Conservation (phyloP, 2,113 vertebrate species). For the Hystrix brachyura region DNA sequence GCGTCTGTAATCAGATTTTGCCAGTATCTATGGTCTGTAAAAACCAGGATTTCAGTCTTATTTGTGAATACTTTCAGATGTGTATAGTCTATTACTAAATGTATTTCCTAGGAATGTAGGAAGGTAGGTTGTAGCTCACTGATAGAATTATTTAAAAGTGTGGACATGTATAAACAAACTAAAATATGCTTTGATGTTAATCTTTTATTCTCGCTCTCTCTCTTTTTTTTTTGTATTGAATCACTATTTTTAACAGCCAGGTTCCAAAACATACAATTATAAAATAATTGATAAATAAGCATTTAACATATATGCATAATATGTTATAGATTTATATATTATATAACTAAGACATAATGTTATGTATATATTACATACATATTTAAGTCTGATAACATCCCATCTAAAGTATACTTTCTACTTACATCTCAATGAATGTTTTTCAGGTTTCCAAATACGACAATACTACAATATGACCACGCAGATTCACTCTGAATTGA, state of each 20-base stretch:
- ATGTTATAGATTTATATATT: not conserved
- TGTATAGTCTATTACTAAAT: constrained; percentile 72
- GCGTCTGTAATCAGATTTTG: constrained; percentile 56
- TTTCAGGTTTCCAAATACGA: constrained; percentile 62
- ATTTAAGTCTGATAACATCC: constrained; percentile 18
- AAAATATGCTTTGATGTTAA: constrained; percentile 61
- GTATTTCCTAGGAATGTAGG: constrained; percentile 73
- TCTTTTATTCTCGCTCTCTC: not conserved
- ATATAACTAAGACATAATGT: not conserved
- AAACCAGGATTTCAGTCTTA: constrained; percentile 72
- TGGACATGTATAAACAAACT: constrained; percentile 76
- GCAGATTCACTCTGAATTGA: constrained; percentile 48
- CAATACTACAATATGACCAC: not conserved
- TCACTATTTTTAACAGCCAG: constrained; percentile 51
- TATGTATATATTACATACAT: not conserved
- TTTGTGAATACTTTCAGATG: constrained; percentile 67
- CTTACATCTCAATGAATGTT: constrained; percentile 35
- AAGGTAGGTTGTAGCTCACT: constrained; percentile 48
- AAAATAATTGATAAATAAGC: constrained; percentile 38
- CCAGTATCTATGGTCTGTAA: constrained; percentile 63
- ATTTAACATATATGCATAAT: not conserved
- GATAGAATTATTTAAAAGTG: constrained; percentile 74
- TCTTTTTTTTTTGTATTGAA: not conserved
- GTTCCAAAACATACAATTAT: constrained; percentile 63
- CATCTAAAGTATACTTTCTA: constrained; percentile 61